These are phyloP conservation scores for Cassiopea andromeda DNA, from an alignment of 30 jellyfish, hydroid and myxozoan species.

Conservation along the genomic window DNA sequence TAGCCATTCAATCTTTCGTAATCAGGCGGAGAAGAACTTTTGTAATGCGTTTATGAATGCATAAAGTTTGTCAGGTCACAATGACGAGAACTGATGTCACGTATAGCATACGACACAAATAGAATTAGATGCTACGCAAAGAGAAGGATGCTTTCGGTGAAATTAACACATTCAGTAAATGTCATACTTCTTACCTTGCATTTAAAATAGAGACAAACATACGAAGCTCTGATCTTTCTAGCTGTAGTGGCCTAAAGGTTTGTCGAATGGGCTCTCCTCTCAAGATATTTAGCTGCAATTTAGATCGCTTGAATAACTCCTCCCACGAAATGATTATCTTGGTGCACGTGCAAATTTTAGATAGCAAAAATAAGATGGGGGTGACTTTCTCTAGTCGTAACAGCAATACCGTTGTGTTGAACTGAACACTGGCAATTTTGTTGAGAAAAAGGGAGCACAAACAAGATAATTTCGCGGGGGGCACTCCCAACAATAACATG, in stretches of 20 bases:
- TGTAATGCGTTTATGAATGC: too few species aligned
- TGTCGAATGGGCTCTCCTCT: not conserved
- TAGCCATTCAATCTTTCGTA: too few species aligned
- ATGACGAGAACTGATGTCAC: too few species aligned
- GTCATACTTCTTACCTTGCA: not conserved
- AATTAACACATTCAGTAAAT: too few species aligned
- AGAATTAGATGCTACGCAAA: too few species aligned
- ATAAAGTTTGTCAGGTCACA: too few species aligned
- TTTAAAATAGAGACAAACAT: not conserved
- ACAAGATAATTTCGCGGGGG: too few species aligned
- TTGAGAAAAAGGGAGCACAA: too few species aligned
- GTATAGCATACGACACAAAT: not conserved
- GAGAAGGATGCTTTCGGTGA: too few species aligned
- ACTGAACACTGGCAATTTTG: not conserved
- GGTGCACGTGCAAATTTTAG: not conserved
- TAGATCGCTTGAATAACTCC: slow-evolving; percentile 13
- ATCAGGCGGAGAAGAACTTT: too few species aligned
- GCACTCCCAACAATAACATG: too few species aligned
- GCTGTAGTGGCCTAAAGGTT: not conserved
- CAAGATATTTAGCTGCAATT: not conserved
- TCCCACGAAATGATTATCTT: slow-evolving; percentile 6
- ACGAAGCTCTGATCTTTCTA: not conserved
- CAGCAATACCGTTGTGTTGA: not conserved
- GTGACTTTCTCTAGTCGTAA: not conserved
- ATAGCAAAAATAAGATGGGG: slow-evolving; percentile 2